Evolutionary conservation across 2,797 vertebrate genomes (phyloP), one percentile per base, ranked within the genome.

Genomic region (Paguma larvata): DNA sequence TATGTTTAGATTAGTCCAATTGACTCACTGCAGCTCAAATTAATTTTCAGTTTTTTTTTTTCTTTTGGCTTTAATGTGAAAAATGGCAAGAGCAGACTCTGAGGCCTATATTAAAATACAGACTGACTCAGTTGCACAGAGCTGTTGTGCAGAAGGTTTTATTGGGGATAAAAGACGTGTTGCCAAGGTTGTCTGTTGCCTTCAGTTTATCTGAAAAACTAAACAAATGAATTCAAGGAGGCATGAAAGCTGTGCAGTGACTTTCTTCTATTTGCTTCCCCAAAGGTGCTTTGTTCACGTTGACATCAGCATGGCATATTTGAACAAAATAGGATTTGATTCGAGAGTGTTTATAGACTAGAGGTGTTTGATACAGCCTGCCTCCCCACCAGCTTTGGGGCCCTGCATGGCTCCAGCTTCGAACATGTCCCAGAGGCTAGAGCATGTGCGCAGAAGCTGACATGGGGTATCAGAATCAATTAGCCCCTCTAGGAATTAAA

Each of bases 91-190:
- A 96, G 92, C 83, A 92, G 95, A 72, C 44, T 94, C 93, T 91
- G 95, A 98, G 97, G 95, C 97, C 95, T 92, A 95, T 93, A 89
- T 98, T 75, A 83, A 85, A 46, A 98, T 97, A 97, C 95, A 98
- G 94, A 93, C 94, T 97, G 97, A 97, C 96, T 98, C 97, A 96
- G 93, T 95, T 97, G 94, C 96, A 92, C 83, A 63, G 85, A 98
- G 95, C 93, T 97, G 96, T 91, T 98, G 95, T 96, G 94, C 94
- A 89, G 97, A 94, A 97, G 82, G 95, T 98, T 97, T 98, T 98
- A 98, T 98, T 98, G 94, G 98, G 98, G 97, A 98, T 97, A 98
- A 99, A 98, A 97, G 97, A 98, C 98, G 82, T 97, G 86, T 97
- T 97, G 98, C 94, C 98, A 94, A 98, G 93, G 41, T 93, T 95